Evolutionary conservation across 2,113 vertebrate species (phyloP).

Genomic region (Ardeotis arabs): DNA sequence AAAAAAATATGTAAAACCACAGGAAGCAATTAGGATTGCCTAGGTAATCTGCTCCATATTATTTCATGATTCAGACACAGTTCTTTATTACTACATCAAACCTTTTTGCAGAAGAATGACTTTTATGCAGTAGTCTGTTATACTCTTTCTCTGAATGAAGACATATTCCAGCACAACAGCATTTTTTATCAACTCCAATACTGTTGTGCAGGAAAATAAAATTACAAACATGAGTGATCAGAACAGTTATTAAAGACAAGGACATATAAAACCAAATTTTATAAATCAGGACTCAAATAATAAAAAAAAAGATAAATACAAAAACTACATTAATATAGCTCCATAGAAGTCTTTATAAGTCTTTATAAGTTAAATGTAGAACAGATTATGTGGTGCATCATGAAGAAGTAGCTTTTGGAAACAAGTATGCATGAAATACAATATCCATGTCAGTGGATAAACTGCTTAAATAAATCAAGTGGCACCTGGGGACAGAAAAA

Average conservation of each 20-base stretch:
- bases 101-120: not conserved
- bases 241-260: not conserved
- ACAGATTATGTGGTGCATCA: not conserved
- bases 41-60: not conserved
- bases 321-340: not conserved
- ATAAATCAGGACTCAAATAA: not conserved
- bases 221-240: not conserved
- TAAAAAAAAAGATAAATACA: not conserved
- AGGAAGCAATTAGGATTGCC: not conserved
- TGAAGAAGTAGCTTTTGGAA: not conserved
- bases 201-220: not conserved
- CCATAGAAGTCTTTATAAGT: not conserved
- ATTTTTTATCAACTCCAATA: not conserved
- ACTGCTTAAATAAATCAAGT: not conserved
- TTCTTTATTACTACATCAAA: not conserved
- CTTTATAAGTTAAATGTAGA: not conserved
- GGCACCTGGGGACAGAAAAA: not conserved
- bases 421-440: not conserved
- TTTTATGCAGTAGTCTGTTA: not conserved
- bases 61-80: not conserved
- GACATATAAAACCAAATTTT: not conserved
- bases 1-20: not conserved
- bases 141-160: not conserved
- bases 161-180: not conserved
- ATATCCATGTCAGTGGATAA: not conserved